Evolutionary conservation across 2,797 vertebrate genomes (phyloP).

Genomic region (Lycodopsis pacificus): DNA sequence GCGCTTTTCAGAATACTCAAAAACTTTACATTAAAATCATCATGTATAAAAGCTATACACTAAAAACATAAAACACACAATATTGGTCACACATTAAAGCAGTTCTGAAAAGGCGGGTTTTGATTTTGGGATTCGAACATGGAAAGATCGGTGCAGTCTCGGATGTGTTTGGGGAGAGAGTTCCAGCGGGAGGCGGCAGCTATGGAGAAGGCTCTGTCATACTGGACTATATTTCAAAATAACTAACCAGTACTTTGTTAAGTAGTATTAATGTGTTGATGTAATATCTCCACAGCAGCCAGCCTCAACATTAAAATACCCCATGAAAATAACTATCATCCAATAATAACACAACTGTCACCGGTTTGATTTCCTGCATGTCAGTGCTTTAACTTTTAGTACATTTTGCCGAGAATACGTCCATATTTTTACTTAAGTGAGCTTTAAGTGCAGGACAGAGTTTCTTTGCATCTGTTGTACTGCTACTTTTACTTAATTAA

Average conservation of each 20-base stretch:
- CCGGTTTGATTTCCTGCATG: background rate
- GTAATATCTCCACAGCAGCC: background rate
- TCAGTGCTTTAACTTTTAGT: background rate
- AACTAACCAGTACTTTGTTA: background rate
- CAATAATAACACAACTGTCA: background rate
- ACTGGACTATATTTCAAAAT: background rate
- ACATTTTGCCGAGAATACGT: background rate
- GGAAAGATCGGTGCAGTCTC: too few species aligned
- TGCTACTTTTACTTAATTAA: background rate
- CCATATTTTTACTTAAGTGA: background rate
- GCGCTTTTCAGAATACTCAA: too few species aligned
- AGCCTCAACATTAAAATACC: background rate
- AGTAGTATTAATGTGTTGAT: background rate
- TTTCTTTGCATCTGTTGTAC: background rate
- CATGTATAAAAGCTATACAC: too few species aligned
- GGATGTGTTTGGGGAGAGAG: too few species aligned
- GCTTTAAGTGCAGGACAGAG: background rate
- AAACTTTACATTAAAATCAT: too few species aligned
- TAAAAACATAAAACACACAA: too few species aligned
- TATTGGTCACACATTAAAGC: too few species aligned
- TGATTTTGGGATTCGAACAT: too few species aligned
- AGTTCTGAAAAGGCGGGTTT: too few species aligned
- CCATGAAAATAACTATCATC: background rate
- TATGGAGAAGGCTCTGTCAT: too few species aligned
- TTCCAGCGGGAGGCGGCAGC: too few species aligned